Evolutionary conservation across 2,113 vertebrate species (phyloP), one percentile per base, ranked within the genome.

Genomic region (Axis porcinus): DNA sequence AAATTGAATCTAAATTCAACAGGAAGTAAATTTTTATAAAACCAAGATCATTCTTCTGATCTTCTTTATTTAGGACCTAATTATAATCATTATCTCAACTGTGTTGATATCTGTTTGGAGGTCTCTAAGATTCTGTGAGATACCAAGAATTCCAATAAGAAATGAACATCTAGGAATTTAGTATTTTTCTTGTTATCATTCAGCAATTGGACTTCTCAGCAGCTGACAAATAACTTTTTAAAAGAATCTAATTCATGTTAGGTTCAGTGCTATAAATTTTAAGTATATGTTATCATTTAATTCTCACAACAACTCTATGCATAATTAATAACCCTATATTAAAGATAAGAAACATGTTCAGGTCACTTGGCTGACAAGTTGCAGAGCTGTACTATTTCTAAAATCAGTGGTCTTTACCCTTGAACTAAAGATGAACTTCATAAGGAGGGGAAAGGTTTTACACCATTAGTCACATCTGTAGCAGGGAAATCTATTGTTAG

Each of bases 71-170:
- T 9, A 55, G 10, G 16, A 6, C 47, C 45, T 43, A 19, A 23
- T 62, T 91, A 52, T 15, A 52, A 79, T 19, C 45, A 95, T 36
- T 86, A 60, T n/a, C 17, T 89, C 27, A 62, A 19, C 3, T 55
- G 13, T 58, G 33, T 82, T 89, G 33, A 14, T 67, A 82, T 45
- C n/a, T 28, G 27, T 5, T 43, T 82, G 62, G n/a, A 54, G 16
- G 33, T 1, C 27, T 87, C 27, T 83, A 43, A 86, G 14, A 9
- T 67, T 82, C 30, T n/a, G 4, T 36, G n/a, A 82, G 28, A 89
- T 76, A 60, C 50, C 74, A 93, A 86, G 45, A 92, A 92, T 89
- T 86, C 36, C 43, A 92, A 50, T n/a, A 92, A 94, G n/a, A 94
- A 85, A 64, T 28, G 25, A 91, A 3, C n/a, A 78, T 27, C 23